These are phyloP conservation scores for Globia sparganii DNA, from an alignment of 2,888 invertebrate genomes.

Conservation along the genomic window DNA sequence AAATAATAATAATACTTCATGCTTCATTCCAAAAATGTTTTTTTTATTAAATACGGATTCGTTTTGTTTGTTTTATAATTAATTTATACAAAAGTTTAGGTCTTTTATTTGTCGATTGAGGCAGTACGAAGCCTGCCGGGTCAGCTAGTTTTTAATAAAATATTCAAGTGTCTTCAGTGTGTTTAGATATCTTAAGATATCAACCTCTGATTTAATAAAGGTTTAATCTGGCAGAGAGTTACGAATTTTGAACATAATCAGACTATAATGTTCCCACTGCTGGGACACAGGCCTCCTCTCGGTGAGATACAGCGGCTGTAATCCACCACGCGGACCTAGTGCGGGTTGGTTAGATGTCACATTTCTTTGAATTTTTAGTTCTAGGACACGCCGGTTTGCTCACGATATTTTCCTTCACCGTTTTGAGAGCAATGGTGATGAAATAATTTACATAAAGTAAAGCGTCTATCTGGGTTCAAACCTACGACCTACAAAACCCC, in stretches of 20 bases:
- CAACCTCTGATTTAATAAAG: not conserved
- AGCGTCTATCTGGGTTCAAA: not conserved
- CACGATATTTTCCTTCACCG: not conserved
- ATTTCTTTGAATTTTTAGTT: not conserved
- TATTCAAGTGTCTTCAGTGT: not conserved
- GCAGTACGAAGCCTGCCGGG: too few relatives aligned
- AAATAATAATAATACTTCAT: too few relatives aligned
- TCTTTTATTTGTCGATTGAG: too few relatives aligned
- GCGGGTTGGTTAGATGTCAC: not conserved
- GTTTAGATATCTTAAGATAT: not conserved
- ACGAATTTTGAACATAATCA: not conserved
- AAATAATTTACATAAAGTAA: not conserved
- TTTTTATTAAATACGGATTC: too few relatives aligned
- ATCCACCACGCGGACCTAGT: not conserved
- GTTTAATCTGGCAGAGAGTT: not conserved
- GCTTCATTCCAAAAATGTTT: too few relatives aligned
- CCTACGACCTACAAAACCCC: not conserved
- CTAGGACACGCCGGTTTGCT: not conserved
- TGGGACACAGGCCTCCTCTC: not conserved
- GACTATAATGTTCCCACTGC: not conserved
- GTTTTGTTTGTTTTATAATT: too few relatives aligned
- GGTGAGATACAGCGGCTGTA: not conserved
- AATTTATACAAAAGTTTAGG: too few relatives aligned
- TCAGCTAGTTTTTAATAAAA: constrained; percentile 21
- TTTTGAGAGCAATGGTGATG: not conserved